Base-by-base conservation (phyloP, 2,888 invertebrate genomes). In the Laothoe populi region DNA sequence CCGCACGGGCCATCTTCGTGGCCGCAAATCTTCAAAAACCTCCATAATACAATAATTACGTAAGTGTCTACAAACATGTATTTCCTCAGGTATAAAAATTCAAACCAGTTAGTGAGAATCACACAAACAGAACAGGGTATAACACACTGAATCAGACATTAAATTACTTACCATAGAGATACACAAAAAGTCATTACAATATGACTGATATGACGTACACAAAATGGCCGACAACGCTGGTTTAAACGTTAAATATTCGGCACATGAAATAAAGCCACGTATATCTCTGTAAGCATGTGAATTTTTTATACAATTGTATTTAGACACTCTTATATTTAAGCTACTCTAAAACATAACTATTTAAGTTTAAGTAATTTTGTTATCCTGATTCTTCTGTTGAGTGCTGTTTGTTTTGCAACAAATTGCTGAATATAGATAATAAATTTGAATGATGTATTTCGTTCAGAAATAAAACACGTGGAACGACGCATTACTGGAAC, bases 91-190 rank as follows among this genome's bases (percentile, higher is more conserved):
- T 5, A 31, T 5, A 31, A 4, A 13, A 38, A 13, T 13, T 38
- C 38, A 13, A 11, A 11, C 38, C 13, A 38, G 38, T 1, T 38
- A 1, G 13, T 38, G 13, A 38, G 38, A 5, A 13, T 38, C 38
- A 38, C 13, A 38, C 10, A 59, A 38, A 60, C 63, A 44, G 62
- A 59, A 60, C 60, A 63, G 59, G 63, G 62, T 63, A 67, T 64
- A 16, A 64, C 64, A 3, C 63, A 59, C 44, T 64, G n/a, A 42
- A 19, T 10, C 8, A 44, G 7, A 44, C 44, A 19, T 8, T 4
- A 4, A 11, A 24, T 53, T 8, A 53, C 53, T 53, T 53, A 53
- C 53, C 53, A 53, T 19, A 53, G 16, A 53, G 1, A 4, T 31
- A 4, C 1, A 53, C 53, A 31, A 53, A 19, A 53, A 19, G 19